Conservation (phyloP, 2,888 invertebrate genomes). For the Diaperis boleti region DNA sequence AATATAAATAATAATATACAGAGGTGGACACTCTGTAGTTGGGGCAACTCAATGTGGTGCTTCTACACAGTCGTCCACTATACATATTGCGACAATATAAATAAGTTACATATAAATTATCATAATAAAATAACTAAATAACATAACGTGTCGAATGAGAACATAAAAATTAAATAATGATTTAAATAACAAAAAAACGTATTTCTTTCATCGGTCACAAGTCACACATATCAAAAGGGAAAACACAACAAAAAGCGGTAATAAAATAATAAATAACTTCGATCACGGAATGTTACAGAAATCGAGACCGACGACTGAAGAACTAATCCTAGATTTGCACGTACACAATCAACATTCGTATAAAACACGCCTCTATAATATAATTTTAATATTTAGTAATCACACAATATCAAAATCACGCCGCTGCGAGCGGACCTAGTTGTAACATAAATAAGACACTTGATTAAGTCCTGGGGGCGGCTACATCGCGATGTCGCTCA, state of each 20-base stretch:
- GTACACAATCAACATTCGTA: conserved; percentile 64
- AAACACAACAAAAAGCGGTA: conserved; percentile 58
- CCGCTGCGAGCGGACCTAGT: conserved; percentile 59
- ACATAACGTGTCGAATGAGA: conserved; percentile 66
- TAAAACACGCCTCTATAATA: conserved; percentile 63
- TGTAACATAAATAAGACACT: conserved; percentile 31
- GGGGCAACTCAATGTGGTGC: conserved; percentile 51
- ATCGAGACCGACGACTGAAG: conserved; percentile 64
- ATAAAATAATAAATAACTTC: conserved; percentile 59
- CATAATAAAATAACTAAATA: conserved; percentile 68
- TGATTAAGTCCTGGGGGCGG: conserved; percentile 47
- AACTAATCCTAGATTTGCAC: conserved; percentile 63
- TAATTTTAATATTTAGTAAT: conserved; percentile 61
- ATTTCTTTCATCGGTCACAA: conserved; percentile 64
- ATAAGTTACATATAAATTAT: conserved; percentile 69
- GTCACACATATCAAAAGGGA: conserved; percentile 53
- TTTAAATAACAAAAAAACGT: conserved; percentile 67
- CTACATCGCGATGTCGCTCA: conserved; percentile 60
- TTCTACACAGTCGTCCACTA: conserved; percentile 63
- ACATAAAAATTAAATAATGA: conserved; percentile 66
- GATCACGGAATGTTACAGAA: conserved; percentile 63
- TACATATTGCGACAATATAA: conserved; percentile 64
- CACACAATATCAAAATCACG: conserved; percentile 68
- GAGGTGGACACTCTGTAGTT: conserved; percentile 42
- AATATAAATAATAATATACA: conserved; percentile 55